Evolutionary conservation across 2,113 vertebrate species (phyloP).

Genomic region (Tachycineta bicolor): DNA sequence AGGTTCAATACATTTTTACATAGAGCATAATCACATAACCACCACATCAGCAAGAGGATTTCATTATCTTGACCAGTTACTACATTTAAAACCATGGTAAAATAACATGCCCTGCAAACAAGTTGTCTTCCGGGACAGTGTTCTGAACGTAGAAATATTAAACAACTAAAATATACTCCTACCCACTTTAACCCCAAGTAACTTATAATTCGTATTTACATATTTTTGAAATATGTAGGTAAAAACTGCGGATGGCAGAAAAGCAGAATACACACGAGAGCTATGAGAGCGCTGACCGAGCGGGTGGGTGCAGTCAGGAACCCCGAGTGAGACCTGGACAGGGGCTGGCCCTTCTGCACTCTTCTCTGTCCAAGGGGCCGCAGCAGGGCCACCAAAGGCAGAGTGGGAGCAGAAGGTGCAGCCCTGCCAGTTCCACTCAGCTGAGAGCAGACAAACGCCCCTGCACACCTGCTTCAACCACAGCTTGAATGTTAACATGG

Average conservation of each 20-base stretch:
- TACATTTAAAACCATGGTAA: slow-evolving; percentile 52
- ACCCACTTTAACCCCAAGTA: slow-evolving; percentile 31
- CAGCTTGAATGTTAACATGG: neutral
- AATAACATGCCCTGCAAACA: slow-evolving; percentile 41
- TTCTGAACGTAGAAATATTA: slow-evolving; percentile 19
- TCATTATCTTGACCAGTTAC: slow-evolving; percentile 42
- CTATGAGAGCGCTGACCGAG: neutral
- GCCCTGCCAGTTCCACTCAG: neutral
- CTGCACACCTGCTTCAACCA: neutral
- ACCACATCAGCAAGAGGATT: slow-evolving; percentile 54
- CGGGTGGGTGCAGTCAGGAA: neutral
- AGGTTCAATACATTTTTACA: slow-evolving; percentile 53
- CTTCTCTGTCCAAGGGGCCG: neutral
- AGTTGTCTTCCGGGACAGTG: slow-evolving; percentile 4
- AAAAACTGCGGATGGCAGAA: neutral
- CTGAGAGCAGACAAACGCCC: neutral
- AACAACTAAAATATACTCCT: slow-evolving; percentile 48
- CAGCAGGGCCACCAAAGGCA: neutral
- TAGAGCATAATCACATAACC: slow-evolving; percentile 52
- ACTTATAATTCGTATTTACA: slow-evolving; percentile 53
- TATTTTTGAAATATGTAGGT: slow-evolving; percentile 26
- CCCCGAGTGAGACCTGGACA: fast-evolving
- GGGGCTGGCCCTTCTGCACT: neutral
- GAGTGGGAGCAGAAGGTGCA: neutral
- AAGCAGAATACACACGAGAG: neutral